Percentiles rank a stretch among this genome's conserved stretches.
These are phyloP conservation scores for Aphelinus atriplicis DNA, from an alignment of 1,140 invertebrate species.

Conservation along the genomic window DNA sequence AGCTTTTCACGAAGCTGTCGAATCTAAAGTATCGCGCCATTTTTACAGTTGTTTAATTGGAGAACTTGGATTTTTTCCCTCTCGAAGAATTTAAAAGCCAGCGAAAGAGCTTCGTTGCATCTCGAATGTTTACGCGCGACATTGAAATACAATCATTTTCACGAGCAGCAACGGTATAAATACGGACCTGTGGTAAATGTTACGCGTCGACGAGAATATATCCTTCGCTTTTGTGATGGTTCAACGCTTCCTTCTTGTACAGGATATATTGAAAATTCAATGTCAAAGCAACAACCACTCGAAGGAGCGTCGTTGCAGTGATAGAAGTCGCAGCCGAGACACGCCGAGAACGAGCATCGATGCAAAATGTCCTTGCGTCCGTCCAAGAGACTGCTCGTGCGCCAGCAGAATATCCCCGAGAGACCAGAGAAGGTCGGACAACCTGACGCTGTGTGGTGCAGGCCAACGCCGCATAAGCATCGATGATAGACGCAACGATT, in stretches of 20 bases:
- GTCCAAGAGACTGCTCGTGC: neutral
- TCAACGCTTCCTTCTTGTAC: neutral
- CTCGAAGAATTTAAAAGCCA: too few species aligned
- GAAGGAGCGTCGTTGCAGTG: neutral
- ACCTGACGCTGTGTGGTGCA: neutral
- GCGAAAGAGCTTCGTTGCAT: too few species aligned
- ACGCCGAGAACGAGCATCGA: neutral
- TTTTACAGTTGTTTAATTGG: too few species aligned
- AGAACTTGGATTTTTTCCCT: too few species aligned
- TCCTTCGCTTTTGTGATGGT: too few species aligned
- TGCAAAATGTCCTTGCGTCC: constrained; percentile 16
- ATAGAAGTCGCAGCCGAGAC: neutral
- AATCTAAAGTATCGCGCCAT: too few species aligned
- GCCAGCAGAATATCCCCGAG: neutral
- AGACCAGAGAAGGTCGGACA: neutral
- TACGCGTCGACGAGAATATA: too few species aligned
- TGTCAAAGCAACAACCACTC: constrained; percentile 19
- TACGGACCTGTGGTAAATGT: too few species aligned
- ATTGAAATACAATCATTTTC: too few species aligned
- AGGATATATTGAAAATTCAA: constrained; percentile 39
- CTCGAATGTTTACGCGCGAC: too few species aligned
- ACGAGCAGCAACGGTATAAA: too few species aligned
- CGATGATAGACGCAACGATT: neutral
- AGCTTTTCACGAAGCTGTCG: too few species aligned
- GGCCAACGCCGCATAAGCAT: neutral